These are phyloP conservation scores for Pristionchus arcanus DNA, from an alignment of 2,888 invertebrate species.

Conservation along the genomic window DNA sequence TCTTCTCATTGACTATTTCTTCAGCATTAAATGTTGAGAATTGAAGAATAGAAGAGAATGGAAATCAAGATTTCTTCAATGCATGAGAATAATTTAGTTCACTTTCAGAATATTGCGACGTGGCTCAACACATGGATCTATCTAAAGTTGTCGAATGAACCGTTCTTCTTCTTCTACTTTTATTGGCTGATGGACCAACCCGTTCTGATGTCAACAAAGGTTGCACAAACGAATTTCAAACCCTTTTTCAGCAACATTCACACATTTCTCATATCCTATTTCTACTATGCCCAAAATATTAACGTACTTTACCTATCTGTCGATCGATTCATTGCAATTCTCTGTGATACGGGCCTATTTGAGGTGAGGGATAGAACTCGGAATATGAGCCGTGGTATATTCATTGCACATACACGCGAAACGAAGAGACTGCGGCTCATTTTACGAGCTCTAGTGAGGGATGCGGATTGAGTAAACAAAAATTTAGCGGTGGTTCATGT, in stretches of 20 bases:
- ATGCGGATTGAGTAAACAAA: no score
- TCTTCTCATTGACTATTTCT: neutral
- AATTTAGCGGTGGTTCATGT: no score
- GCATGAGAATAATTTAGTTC: no score
- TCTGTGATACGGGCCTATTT: neutral
- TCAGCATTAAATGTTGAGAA: neutral
- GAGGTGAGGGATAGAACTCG: no score
- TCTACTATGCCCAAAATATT: neutral
- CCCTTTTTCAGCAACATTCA: neutral
- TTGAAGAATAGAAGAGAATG: neutral
- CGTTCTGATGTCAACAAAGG: neutral
- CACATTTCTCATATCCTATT: neutral
- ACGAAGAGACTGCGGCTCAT: no score
- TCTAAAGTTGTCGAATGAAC: neutral
- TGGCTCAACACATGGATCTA: slow-evolving; percentile 13
- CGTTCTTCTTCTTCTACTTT: neutral
- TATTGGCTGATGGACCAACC: neutral
- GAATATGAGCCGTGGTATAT: no score
- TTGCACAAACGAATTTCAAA: neutral
- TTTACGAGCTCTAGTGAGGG: no score
- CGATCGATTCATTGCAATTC: neutral
- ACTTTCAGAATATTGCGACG: neutral
- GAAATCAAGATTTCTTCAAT: neutral
- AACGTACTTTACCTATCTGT: neutral
- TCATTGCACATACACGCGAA: no score